Evolutionary conservation across 2,797 vertebrate species (phyloP).

Genomic region (Lacerta bilineata): DNA sequence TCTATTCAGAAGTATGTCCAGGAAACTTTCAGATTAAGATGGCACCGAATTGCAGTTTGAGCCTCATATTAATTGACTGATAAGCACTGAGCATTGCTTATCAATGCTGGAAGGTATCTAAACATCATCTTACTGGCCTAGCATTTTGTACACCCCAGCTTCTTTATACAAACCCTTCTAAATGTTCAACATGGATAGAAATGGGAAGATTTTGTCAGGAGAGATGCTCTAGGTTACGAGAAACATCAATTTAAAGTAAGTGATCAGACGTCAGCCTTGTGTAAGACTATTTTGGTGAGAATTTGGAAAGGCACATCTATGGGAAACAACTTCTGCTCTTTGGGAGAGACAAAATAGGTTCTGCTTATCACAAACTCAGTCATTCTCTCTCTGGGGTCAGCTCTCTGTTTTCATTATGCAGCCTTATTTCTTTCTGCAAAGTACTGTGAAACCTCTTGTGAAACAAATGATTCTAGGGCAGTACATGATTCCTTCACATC

Average conservation of each 20-base stretch:
- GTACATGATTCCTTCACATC: conserved; percentile 19
- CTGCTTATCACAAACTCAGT: conserved; percentile 9
- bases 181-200: not conserved
- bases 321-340: conserved; percentile 2
- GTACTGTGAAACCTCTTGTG: conserved; percentile 11
- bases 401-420: not conserved
- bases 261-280: not conserved
- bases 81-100: not conserved
- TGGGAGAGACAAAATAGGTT: not conserved
- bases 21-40: too few species aligned
- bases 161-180: not conserved
- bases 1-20: too few species aligned
- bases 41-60: too few species aligned
- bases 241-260: conserved; percentile 21
- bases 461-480: conserved; percentile 9
- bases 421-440: conserved; percentile 23
- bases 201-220: not conserved
- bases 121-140: not conserved
- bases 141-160: too few species aligned
- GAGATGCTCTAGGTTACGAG: not conserved
- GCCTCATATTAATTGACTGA: not conserved
- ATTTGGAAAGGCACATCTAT: not conserved
- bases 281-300: not conserved
- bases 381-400: conserved; percentile 17
- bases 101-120: not conserved